phyloP scores from a whole-genome alignment of 2,797 vertebrate species.

The Menidia menidia region DNA sequence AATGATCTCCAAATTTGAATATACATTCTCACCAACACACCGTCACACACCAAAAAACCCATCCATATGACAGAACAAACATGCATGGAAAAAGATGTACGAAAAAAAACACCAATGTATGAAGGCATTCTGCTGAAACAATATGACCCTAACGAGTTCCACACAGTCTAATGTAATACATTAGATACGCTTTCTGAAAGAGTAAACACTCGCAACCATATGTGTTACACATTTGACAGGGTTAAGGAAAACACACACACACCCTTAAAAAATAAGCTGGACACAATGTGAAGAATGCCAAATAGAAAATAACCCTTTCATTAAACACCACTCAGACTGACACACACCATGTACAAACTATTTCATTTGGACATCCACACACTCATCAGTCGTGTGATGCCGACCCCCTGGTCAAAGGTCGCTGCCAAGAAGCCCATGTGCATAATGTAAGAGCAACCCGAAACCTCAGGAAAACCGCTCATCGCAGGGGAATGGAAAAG shows the following conservation, averaged over 20 bases:
- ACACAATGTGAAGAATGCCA: conserved; percentile 11
- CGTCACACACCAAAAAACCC: conserved; percentile 33
- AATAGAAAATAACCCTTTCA: conserved; percentile 40
- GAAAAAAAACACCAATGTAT: conserved; percentile 47
- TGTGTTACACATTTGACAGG: conserved; percentile 29
- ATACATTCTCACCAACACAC: conserved; percentile 25
- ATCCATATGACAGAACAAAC: conserved; percentile 56
- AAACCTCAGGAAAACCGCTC: conserved; percentile 40
- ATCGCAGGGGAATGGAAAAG: conserved; percentile 34
- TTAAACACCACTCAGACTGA: conserved; percentile 49
- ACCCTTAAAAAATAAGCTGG: conserved; percentile 21
- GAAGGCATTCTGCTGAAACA: conserved; percentile 32
- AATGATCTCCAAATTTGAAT: conserved; percentile 41
- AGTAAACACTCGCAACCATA: background rate
- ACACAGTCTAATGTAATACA: conserved; percentile 37
- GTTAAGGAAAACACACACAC: conserved; percentile 40
- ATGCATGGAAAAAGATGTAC: conserved; percentile 65
- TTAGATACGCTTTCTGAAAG: conserved; percentile 39
- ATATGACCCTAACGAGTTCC: conserved; percentile 23
- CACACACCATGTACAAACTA: conserved; percentile 58
- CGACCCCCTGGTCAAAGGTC: conserved; percentile 70
- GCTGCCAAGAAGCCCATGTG: conserved; percentile 74
- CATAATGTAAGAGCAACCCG: conserved; percentile 57
- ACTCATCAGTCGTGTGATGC: conserved; percentile 62
- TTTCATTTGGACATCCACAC: conserved; percentile 52